These are phyloP conservation scores for Saiga tatarica DNA, from an alignment of 2,113 vertebrate species.

Conservation along the genomic window DNA sequence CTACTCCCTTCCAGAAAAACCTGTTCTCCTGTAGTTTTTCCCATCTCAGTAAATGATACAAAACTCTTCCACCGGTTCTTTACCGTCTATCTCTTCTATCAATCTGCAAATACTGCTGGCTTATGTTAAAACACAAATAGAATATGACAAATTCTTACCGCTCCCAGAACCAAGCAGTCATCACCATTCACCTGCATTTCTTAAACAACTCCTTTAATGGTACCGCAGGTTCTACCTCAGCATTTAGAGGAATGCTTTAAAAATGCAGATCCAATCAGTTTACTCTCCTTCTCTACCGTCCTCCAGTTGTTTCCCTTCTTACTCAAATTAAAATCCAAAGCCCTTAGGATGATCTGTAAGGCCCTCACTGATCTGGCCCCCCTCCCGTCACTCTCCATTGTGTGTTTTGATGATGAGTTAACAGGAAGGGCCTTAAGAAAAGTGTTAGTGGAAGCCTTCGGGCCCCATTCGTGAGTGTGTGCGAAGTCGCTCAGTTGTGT, in stretches of 20 bases:
- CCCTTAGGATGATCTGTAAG: neutral
- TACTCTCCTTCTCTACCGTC: neutral
- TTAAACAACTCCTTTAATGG: neutral
- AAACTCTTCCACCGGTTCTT: neutral
- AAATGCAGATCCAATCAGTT: neutral
- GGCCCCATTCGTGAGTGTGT: fast-evolving
- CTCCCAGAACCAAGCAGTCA: neutral
- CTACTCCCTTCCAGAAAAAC: neutral
- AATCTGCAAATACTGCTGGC: neutral
- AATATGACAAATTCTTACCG: neutral
- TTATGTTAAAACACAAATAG: neutral
- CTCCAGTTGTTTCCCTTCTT: neutral
- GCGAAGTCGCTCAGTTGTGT: neutral
- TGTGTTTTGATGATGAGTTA: neutral
- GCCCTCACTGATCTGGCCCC: neutral
- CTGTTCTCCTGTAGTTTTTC: neutral
- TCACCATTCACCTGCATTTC: neutral
- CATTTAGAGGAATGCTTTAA: neutral
- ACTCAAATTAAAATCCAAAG: neutral
- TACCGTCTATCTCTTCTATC: neutral
- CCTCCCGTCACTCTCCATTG: neutral
- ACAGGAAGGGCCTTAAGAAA: neutral
- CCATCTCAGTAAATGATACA: neutral
- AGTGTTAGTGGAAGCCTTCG: neutral
- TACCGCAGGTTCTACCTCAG: neutral